A percentile compares a stretch with the other conserved stretches of the same genome.
phyloP scores from a whole-genome alignment of 2,113 vertebrate species.

The Anarrhichthys ocellatus region DNA sequence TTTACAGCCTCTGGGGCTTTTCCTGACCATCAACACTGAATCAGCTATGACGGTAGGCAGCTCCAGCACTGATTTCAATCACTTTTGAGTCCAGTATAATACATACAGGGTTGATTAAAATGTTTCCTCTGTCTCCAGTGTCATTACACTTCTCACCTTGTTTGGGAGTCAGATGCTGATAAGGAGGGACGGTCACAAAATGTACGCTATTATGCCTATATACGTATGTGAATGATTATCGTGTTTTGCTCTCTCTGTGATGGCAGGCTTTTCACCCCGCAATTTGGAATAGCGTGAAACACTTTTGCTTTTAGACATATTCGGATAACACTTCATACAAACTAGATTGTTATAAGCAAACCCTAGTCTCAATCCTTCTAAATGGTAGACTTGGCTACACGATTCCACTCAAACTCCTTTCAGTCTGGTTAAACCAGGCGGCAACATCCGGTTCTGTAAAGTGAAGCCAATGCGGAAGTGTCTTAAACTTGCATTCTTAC shows the following conservation, averaged over 20 bases:
- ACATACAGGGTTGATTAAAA: slow-evolving; percentile 13
- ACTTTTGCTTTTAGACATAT: background rate
- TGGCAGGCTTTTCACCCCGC: background rate
- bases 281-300: background rate
- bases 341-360: background rate
- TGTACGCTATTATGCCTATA: no score
- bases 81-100: slow-evolving; percentile 12
- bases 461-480: no score
- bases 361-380: background rate
- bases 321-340: background rate
- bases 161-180: background rate
- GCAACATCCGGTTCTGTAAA: no score
- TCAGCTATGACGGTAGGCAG: slow-evolving; percentile 9
- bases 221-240: background rate
- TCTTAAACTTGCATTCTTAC: no score
- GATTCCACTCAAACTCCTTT: background rate
- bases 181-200: no score
- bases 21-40: slow-evolving; percentile 45
- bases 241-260: background rate
- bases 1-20: slow-evolving; percentile 61
- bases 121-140: background rate
- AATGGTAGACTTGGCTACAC: no score
- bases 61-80: slow-evolving; percentile 38
- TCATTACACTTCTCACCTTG: background rate
- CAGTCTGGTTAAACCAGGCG: background rate